Evolutionary conservation across 2,888 invertebrate species (phyloP).

Genomic region (Hydrotaea cyrtoneurina): DNA sequence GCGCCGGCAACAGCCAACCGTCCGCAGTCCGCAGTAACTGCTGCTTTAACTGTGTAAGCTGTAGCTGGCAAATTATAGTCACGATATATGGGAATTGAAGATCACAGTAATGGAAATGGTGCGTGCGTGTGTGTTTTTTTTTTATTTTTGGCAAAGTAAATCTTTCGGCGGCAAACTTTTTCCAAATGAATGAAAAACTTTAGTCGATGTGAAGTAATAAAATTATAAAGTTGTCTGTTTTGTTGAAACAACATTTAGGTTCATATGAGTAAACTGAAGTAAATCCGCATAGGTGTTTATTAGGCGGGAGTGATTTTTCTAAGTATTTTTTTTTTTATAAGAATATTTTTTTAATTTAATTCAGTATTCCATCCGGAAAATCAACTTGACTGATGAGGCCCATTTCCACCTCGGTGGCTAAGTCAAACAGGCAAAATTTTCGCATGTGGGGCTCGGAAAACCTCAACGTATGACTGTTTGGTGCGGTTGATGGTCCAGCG

Average conservation of each 20-base stretch:
- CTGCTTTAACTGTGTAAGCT: neutral
- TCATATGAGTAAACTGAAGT: neutral
- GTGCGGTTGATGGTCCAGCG: no score
- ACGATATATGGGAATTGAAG: slow-evolving; percentile 39
- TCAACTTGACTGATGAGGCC: no score
- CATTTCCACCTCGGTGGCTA: no score
- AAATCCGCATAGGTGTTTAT: neutral
- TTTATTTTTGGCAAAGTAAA: slow-evolving; percentile 51
- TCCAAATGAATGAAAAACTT: slow-evolving; percentile 18
- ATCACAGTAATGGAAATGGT: slow-evolving; percentile 7
- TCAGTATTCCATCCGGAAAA: no score
- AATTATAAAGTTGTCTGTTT: neutral
- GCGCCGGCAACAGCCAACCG: neutral
- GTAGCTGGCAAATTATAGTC: slow-evolving; percentile 4
- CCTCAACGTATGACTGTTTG: no score
- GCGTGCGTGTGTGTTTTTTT: neutral
- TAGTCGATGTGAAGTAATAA: slow-evolving; percentile 8
- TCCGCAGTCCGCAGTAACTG: neutral
- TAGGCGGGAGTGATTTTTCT: neutral
- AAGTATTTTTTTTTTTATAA: no score
- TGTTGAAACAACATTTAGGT: neutral
- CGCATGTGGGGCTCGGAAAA: no score
- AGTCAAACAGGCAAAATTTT: no score
- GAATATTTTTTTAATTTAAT: no score
- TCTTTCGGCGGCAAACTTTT: slow-evolving; percentile 19